These are phyloP conservation scores for Meriones unguiculatus DNA, from an alignment of 2,113 vertebrate species.

Conservation along the genomic window DNA sequence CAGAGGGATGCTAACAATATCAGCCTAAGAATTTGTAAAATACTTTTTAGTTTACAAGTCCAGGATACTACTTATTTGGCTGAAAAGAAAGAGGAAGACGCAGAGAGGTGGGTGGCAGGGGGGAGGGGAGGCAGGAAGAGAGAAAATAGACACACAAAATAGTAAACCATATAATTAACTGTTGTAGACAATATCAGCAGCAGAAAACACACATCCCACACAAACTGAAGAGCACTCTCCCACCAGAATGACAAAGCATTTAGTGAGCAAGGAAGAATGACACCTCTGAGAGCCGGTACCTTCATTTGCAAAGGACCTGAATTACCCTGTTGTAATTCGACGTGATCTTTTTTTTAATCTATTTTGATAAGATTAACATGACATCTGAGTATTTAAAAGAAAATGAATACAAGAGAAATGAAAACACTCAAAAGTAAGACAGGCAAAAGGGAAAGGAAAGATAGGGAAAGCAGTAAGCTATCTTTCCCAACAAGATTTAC, in stretches of 20 bases:
- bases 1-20: not conserved
- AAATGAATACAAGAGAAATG: not conserved
- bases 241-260: not conserved
- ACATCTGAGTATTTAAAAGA: not conserved
- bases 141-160: not conserved
- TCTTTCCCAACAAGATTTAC: not conserved
- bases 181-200: not conserved
- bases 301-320: not conserved
- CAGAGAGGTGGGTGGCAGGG: not conserved
- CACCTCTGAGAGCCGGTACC: not conserved
- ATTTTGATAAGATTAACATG: not conserved
- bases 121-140: no score
- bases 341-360: not conserved
- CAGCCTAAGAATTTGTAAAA: not conserved
- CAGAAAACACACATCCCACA: fast-evolving
- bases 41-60: not conserved
- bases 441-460: fast-evolving
- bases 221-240: fast-evolving
- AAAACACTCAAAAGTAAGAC: not conserved
- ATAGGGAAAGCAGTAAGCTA: not conserved
- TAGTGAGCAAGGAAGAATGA: not conserved
- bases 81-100: not conserved
- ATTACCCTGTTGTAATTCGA: not conserved
- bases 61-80: not conserved
- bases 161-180: not conserved